Conservation (phyloP, 1,140 invertebrate genomes). For the Bombus difficillimus region DNA sequence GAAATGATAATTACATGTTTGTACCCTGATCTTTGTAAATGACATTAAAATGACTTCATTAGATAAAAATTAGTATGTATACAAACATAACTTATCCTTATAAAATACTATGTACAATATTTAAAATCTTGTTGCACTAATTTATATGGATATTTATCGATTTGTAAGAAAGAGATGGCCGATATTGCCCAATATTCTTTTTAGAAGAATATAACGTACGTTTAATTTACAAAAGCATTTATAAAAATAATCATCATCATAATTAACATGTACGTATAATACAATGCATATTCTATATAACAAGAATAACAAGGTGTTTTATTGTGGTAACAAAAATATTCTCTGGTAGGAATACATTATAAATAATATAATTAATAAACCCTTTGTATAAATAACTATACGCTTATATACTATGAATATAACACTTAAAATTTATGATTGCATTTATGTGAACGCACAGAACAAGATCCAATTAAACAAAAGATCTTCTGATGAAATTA, state of each 20-base stretch:
- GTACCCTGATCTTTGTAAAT: neutral
- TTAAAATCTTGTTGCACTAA: neutral
- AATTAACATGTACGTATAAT: slow-evolving; percentile 27
- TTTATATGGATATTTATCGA: neutral
- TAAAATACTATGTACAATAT: slow-evolving; percentile 10
- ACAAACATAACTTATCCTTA: neutral
- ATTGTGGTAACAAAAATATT: slow-evolving; percentile 47
- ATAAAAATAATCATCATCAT: slow-evolving; percentile 28
- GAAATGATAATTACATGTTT: neutral
- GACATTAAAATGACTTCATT: neutral
- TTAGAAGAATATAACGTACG: neutral
- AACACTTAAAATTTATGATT: slow-evolving; percentile 14
- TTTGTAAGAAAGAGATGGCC: neutral
- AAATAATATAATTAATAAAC: slow-evolving; percentile 49
- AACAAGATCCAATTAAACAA: neutral
- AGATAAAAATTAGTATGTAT: neutral
- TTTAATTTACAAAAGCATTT: slow-evolving; percentile 2
- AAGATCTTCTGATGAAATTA: neutral
- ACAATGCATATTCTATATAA: slow-evolving; percentile 27
- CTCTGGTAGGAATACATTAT: slow-evolving; percentile 43
- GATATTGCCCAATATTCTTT: neutral
- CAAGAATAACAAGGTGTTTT: slow-evolving; percentile 29
- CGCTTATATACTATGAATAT: slow-evolving; percentile 12
- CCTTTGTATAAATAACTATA: slow-evolving; percentile 50
- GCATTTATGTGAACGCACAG: neutral